Evolutionary conservation across 2,888 invertebrate genomes (phyloP).

Genomic region (Eurytoma adleriae): DNA sequence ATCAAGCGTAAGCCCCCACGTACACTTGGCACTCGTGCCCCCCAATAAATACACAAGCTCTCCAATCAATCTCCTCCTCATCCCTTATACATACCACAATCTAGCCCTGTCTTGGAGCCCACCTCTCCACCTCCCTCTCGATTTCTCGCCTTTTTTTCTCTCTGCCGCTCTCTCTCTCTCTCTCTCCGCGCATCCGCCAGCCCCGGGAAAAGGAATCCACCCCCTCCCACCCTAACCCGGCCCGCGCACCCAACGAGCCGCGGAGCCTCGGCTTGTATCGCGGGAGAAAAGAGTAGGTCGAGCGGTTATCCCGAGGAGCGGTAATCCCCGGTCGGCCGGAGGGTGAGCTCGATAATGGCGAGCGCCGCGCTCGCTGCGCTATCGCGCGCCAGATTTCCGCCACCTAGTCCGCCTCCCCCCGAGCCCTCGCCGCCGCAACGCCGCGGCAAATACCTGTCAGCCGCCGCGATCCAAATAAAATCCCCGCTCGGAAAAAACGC

Average conservation of each 20-base stretch:
- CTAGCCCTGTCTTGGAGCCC: slow-evolving; percentile 23
- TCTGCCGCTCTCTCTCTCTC: slow-evolving; percentile 24
- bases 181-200: neutral
- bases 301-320: slow-evolving; percentile 24
- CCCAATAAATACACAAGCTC: slow-evolving; percentile 22
- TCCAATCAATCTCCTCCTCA: slow-evolving; percentile 47
- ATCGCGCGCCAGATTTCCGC: slow-evolving; percentile 32
- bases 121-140: neutral
- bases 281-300: slow-evolving; percentile 18
- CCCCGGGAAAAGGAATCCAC: neutral
- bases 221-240: neutral
- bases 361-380: neutral
- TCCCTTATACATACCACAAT: slow-evolving; percentile 43
- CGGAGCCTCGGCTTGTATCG: slow-evolving; percentile 17
- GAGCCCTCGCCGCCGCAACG: neutral
- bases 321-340: slow-evolving; percentile 36
- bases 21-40: neutral
- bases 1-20: neutral
- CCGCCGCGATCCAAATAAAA: slow-evolving; percentile 40
- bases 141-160: neutral
- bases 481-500: slow-evolving; percentile 29
- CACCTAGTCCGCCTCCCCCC: neutral
- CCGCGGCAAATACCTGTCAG: slow-evolving; percentile 35
- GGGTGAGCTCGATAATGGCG: slow-evolving; percentile 35
- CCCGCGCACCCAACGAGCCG: neutral